Percentiles rank a stretch among this genome's conserved stretches.
These are phyloP conservation scores for Plebejus melissa DNA, from an alignment of 2,888 invertebrate genomes.

Conservation along the genomic window DNA sequence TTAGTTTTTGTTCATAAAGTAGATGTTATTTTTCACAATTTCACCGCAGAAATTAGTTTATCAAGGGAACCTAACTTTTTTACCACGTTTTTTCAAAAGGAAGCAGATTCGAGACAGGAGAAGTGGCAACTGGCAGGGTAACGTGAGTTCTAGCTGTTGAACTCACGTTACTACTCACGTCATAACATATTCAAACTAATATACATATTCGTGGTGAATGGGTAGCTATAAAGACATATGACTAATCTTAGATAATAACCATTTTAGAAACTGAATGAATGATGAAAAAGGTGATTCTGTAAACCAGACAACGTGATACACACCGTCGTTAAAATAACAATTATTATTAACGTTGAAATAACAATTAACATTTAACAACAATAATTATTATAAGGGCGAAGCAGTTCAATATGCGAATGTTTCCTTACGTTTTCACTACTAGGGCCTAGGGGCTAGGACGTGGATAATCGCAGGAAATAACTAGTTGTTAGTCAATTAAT, in stretches of 20 bases:
- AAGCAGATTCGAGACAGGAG: no score
- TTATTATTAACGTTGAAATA: background rate
- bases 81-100: no score
- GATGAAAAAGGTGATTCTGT: background rate
- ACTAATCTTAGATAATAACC: conserved; percentile 5
- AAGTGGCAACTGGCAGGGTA: no score
- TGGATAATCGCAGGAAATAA: background rate
- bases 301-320: background rate
- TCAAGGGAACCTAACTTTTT: no score
- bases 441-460: background rate
- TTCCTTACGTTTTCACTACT: background rate
- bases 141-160: no score
- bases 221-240: background rate
- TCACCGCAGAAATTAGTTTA: no score
- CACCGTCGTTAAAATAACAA: background rate
- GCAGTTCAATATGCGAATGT: background rate
- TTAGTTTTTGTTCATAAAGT: no score
- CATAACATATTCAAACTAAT: background rate
- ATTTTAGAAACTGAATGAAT: background rate
- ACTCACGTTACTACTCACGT: no score
- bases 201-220: background rate
- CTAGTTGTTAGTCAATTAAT: background rate
- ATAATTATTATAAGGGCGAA: background rate
- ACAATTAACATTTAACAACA: background rate
- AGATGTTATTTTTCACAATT: no score